Evolutionary conservation across 1,140 invertebrate species (phyloP), one percentile per base, ranked within the genome.

Genomic region (Drosophila parvula): DNA sequence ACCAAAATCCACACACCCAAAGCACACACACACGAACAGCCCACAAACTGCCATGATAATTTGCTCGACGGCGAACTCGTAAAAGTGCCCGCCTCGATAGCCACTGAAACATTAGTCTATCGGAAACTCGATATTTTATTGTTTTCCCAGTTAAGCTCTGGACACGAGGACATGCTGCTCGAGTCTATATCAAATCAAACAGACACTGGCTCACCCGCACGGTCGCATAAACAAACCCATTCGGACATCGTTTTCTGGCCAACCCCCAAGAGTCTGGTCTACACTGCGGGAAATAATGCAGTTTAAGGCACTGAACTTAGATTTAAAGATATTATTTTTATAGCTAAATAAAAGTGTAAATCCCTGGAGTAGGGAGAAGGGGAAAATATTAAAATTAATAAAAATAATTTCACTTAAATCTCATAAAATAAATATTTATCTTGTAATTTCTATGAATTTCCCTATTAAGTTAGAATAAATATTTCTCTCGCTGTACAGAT

Each of bases 171-270:
- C 74, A 77, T 77, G 73, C 59, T 75, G 6, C 45, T 28, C 51
- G 41, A 71, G 71, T 76, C 74, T 77, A 77, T 77, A 77, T 77
- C 74, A 77, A 77, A 77, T 77, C 74, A 77, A 77, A 77, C 74
- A 77, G 74, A 77, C 47, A 77, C 55, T 58, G 55, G 50, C 48
- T 58, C 47, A 34, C 40, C 51, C 51, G 27, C 45, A 64, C 51
- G 27, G 36, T 16, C 50, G 51, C 56, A 53, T 56, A 60, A 43
- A 57, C 56, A 76, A 68, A 63, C 62, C 47, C 74, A 59, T 77
- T 71, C 69, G 36, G 43, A 47, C 70, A 55, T 50, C 60, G 51
- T 74, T 74, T 55, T 74, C 30, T 75, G 44, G 44, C 38, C 36
- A 70, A 78, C 64, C 74, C 70, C 50, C 38, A 22, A 47, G 56